phyloP scores from a whole-genome alignment of 2,113 vertebrate species.

The Anhinga anhinga region DNA sequence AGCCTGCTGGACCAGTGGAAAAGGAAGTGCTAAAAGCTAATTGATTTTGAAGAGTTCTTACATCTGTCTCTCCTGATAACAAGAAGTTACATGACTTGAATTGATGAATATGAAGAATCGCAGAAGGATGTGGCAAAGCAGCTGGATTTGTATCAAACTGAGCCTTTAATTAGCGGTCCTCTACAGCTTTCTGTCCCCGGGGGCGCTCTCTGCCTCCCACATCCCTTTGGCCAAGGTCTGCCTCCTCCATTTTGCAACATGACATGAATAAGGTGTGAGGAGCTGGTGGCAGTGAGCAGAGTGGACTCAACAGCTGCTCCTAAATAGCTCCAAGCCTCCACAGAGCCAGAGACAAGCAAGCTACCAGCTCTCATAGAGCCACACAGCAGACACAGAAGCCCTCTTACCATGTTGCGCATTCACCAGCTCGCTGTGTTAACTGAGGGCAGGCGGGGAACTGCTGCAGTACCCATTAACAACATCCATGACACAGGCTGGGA shows the following conservation, averaged over 20 bases:
- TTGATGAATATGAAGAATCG: not conserved
- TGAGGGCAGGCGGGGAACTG: not conserved
- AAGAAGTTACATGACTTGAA: not conserved
- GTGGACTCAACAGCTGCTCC: not conserved
- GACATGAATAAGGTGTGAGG: not conserved
- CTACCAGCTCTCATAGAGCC: accelerated
- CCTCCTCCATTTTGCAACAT: not conserved
- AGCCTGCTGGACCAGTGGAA: not conserved
- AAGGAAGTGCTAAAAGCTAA: slow-evolving; percentile 34
- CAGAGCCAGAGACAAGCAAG: not conserved
- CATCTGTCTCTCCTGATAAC: slow-evolving; percentile 39
- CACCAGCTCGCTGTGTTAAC: not conserved
- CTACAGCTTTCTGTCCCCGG: not conserved
- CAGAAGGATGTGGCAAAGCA: slow-evolving; percentile 10
- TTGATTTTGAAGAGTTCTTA: slow-evolving; percentile 45
- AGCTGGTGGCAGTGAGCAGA: not conserved
- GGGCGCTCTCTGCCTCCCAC: not conserved
- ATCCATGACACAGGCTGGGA: not conserved
- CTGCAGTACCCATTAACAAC: not conserved
- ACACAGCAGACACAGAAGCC: not conserved
- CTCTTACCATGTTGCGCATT: accelerated
- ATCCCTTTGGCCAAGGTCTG: not conserved
- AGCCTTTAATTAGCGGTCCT: not conserved
- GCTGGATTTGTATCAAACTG: not conserved
- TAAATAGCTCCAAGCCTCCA: not conserved